Base-by-base conservation (phyloP, 2,797 vertebrate species). In the Cynodonichthys magdalenae region DNA sequence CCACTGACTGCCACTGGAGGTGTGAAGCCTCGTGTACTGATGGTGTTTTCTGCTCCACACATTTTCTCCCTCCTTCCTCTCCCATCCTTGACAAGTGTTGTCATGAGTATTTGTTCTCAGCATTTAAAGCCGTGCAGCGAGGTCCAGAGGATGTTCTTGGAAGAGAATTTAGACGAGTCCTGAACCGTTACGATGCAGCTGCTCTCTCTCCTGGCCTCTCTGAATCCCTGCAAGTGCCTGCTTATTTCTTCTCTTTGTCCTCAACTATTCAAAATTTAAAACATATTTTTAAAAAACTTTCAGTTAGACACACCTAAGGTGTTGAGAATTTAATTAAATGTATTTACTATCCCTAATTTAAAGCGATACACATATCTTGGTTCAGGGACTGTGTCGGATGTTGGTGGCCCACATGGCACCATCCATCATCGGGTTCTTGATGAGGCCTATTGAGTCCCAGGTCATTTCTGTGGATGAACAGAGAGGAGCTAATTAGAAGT, bases 121-220 rank as follows among this genome's bases (percentile, higher is more conserved):
- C 69, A 20, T 54, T 55, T 63, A 53, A 56, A 75, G 59, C 70
- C 64, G 8, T 42, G 77, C 71, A 66, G 71, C 28, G 54, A 75
- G 54, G 44, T 52, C 53, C 57, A 66, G 61, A 56, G 53, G 73
- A 72, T 63, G 72, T 31, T 56, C 8, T 20, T 59, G 61, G 71
- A 64, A 68, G 61, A 7, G 28, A 65, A 51, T 49, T 50, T 24
- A 62, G 50, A 71, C 18, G 6, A 48, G 65, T 19, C 3, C 34
- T 56, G 47, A 36, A 50, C n/a, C 71, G 70, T 53, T 27, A 9
- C 27, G 20, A 29, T 56, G 54, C 54, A 27, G 46, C 14, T 20
- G 46, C 44, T 34, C 18, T 10, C 14, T 15, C 28, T 39, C 36
- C 29, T 20, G 44, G 29, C 45, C 52, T 53, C 52, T 53, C 55